These are phyloP conservation scores for Trematocara nigrifrons DNA, from an alignment of 2,113 vertebrate genomes.

Conservation along the genomic window DNA sequence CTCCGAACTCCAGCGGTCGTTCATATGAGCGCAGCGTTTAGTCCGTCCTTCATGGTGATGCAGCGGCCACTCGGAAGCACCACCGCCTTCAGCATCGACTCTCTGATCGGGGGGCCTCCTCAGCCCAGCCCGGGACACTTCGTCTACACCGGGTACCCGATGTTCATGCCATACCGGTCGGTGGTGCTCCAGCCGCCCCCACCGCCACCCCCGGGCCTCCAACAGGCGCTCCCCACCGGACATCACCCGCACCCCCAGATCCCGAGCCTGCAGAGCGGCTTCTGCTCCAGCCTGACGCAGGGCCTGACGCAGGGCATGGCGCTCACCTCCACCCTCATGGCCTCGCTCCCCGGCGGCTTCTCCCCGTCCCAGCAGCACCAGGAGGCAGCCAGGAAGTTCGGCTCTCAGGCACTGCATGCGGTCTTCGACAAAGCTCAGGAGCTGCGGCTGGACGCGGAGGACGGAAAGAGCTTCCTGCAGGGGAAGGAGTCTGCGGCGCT, in stretches of 20 bases:
- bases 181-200: constrained; percentile 90
- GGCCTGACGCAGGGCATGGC: constrained; percentile 92
- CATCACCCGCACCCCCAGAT: constrained; percentile 85
- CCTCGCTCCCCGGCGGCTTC: constrained; percentile 88
- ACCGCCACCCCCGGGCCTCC: constrained; percentile 77
- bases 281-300: constrained; percentile 91
- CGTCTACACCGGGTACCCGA: constrained; percentile 91
- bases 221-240: constrained; percentile 74
- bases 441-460: constrained; percentile 78
- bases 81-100: constrained; percentile 95
- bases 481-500: constrained; percentile 79
- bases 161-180: constrained; percentile 95
- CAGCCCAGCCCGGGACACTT: constrained; percentile 88
- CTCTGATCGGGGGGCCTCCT: constrained; percentile 88
- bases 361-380: constrained; percentile 81
- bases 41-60: constrained; percentile 89
- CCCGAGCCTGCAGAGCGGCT: constrained; percentile 81
- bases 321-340: constrained; percentile 93
- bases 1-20: constrained; percentile 20
- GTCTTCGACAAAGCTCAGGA: constrained; percentile 83
- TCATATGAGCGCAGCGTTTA: constrained; percentile 87
- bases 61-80: constrained; percentile 92
- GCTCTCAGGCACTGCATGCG: constrained; percentile 76
- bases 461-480: constrained; percentile 81
- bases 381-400: constrained; percentile 85